Conservation (phyloP, 2,113 vertebrate species). For the Corythornis cristatus region DNA sequence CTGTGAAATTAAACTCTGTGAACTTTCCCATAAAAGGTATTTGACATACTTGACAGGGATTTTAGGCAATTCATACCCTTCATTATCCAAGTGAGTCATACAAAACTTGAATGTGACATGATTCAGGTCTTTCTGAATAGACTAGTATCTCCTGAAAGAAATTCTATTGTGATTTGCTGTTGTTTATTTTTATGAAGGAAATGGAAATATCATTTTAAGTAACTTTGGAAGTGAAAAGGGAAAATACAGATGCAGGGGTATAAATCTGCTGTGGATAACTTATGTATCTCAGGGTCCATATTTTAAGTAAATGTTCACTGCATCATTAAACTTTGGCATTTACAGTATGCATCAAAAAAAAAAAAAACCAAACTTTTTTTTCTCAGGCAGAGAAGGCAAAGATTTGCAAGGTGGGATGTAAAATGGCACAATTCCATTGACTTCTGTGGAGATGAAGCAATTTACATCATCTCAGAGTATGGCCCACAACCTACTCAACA, state of each 20-base stretch:
- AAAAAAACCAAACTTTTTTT: slow-evolving; percentile 17
- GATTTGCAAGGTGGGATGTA: background rate
- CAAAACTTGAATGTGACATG: background rate
- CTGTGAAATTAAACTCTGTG: slow-evolving; percentile 16
- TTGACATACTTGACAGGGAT: background rate
- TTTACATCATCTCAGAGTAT: background rate
- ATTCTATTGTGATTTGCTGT: slow-evolving; percentile 24
- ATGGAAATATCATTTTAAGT: background rate
- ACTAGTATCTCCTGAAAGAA: background rate
- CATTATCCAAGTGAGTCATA: slow-evolving; percentile 16
- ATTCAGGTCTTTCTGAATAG: slow-evolving; percentile 32
- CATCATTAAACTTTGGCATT: slow-evolving; percentile 75
- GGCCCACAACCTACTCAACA: background rate
- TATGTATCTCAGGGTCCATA: slow-evolving; percentile 67
- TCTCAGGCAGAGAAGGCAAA: slow-evolving; percentile 46
- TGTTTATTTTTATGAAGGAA: slow-evolving; percentile 20
- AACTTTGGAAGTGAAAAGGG: slow-evolving; percentile 30
- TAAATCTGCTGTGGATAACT: slow-evolving; percentile 68
- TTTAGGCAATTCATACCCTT: background rate
- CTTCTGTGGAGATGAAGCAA: background rate
- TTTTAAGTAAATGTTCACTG: slow-evolving; percentile 75
- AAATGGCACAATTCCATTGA: background rate
- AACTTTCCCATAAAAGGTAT: background rate
- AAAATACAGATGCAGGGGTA: slow-evolving; percentile 38
- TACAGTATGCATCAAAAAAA: slow-evolving; percentile 72